These are phyloP conservation scores for Chaetodon auriga DNA, from an alignment of 2,113 vertebrate genomes.

Conservation along the genomic window DNA sequence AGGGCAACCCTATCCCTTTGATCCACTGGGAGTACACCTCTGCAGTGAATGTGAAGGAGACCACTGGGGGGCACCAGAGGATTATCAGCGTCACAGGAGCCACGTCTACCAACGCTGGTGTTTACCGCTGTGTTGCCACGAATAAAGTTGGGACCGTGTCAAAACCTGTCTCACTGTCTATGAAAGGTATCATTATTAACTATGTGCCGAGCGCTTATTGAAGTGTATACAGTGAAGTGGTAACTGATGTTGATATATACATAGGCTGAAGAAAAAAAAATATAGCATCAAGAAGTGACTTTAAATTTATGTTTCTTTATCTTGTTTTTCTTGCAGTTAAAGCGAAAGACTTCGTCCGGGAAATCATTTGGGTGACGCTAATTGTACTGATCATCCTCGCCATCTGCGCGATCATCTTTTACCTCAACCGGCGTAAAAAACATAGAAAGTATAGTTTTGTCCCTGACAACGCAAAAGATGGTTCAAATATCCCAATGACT, in stretches of 20 bases:
- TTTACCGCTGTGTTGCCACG: slow-evolving; percentile 74
- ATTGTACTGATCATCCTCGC: fast-evolving
- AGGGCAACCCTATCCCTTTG: slow-evolving; percentile 67
- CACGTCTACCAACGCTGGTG: slow-evolving; percentile 68
- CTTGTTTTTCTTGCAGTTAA: slow-evolving; percentile 43
- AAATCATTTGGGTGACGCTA: fast-evolving
- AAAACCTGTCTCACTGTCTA: slow-evolving; percentile 47
- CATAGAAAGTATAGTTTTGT: slow-evolving; percentile 54
- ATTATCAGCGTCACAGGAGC: slow-evolving; percentile 52
- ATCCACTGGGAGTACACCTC: not conserved
- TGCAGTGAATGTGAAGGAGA: not conserved
- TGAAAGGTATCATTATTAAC: slow-evolving; percentile 57
- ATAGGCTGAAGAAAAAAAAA: not conserved
- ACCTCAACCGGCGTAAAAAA: not conserved
- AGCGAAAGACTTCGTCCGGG: fast-evolving
- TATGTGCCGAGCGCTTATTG: not conserved
- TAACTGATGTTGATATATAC: not conserved
- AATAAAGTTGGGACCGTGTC: slow-evolving; percentile 58
- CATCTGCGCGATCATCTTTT: fast-evolving
- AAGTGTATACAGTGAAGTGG: not conserved
- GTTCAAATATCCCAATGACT: slow-evolving; percentile 15
- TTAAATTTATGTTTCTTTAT: not conserved
- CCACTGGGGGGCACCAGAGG: slow-evolving; percentile 47
- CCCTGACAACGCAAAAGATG: not conserved
- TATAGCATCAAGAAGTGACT: not conserved